These are phyloP conservation scores for Pelosia muscerda DNA, from an alignment of 2,888 invertebrate genomes.

Conservation along the genomic window DNA sequence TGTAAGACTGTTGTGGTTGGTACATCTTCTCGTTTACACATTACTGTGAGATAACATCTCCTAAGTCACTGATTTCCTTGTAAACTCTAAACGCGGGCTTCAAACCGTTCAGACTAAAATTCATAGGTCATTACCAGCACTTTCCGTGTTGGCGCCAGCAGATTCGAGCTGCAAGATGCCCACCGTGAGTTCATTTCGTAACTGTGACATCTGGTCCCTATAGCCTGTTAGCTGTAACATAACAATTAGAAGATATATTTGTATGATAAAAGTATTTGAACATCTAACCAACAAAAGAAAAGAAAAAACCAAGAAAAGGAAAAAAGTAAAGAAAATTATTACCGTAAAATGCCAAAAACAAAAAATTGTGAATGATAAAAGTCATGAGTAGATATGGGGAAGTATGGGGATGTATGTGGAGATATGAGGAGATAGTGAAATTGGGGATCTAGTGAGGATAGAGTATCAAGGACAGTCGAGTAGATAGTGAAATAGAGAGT, in stretches of 20 bases:
- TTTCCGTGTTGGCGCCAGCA: neutral
- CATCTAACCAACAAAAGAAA: neutral
- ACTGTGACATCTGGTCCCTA: neutral
- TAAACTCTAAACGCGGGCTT: neutral
- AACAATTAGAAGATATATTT: neutral
- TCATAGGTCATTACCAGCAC: neutral
- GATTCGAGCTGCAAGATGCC: slow-evolving; percentile 1
- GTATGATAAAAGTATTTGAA: too few species aligned
- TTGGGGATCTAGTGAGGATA: too few species aligned
- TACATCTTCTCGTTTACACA: neutral
- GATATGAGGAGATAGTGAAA: too few species aligned
- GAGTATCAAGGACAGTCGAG: too few species aligned
- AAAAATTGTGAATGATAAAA: too few species aligned
- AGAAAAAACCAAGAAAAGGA: too few species aligned
- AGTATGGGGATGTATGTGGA: too few species aligned
- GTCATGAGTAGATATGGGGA: too few species aligned
- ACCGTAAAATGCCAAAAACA: too few species aligned
- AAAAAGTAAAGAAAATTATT: too few species aligned
- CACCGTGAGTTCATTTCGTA: neutral
- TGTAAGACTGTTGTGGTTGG: too few species aligned
- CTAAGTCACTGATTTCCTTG: neutral
- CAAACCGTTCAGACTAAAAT: neutral
- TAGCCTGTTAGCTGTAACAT: neutral
- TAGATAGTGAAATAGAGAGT: too few species aligned
- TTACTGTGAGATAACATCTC: neutral